Evolutionary conservation across 2,888 invertebrate species (phyloP).

Genomic region (Halictus quadricinctus): DNA sequence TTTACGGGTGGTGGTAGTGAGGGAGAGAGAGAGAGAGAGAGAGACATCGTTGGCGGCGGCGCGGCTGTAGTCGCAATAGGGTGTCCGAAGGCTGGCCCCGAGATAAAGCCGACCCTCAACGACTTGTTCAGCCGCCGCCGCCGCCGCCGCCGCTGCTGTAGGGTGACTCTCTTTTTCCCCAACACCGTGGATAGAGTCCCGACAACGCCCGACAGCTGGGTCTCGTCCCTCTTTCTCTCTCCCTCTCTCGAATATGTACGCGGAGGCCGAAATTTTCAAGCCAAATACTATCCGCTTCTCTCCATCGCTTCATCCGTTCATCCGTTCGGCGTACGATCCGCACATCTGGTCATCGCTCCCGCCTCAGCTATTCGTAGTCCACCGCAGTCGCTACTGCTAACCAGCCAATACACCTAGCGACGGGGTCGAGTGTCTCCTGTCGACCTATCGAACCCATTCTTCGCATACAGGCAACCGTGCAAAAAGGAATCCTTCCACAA

Average conservation of each 20-base stretch:
- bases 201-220: slow-evolving; percentile 64
- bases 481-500: background rate
- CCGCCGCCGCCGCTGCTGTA: slow-evolving; percentile 11
- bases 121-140: slow-evolving; percentile 41
- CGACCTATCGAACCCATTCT: background rate
- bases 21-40: background rate
- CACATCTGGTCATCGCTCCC: slow-evolving; percentile 76
- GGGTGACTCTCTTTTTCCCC: slow-evolving; percentile 43
- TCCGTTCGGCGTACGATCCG: slow-evolving; percentile 61
- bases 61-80: slow-evolving; percentile 38
- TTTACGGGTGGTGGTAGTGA: slow-evolving; percentile 31
- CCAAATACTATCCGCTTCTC: slow-evolving; percentile 64
- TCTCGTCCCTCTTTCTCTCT: slow-evolving; percentile 1
- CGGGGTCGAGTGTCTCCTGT: slow-evolving; percentile 36
- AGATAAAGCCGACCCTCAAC: slow-evolving; percentile 56
- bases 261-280: slow-evolving; percentile 54
- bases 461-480: background rate
- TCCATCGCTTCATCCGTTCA: slow-evolving; percentile 59
- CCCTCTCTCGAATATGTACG: slow-evolving; percentile 33
- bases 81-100: slow-evolving; percentile 43
- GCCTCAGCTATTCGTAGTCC: slow-evolving; percentile 72
- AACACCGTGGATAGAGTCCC: slow-evolving; percentile 33
- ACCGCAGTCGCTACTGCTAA: slow-evolving; percentile 63
- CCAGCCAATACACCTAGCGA: slow-evolving; percentile 62
- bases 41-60: slow-evolving; percentile 33